Percentiles rank a stretch among this genome's conserved stretches.
phyloP scores from a whole-genome alignment of 2,113 vertebrate genomes.

The Megaptera novaeangliae region DNA sequence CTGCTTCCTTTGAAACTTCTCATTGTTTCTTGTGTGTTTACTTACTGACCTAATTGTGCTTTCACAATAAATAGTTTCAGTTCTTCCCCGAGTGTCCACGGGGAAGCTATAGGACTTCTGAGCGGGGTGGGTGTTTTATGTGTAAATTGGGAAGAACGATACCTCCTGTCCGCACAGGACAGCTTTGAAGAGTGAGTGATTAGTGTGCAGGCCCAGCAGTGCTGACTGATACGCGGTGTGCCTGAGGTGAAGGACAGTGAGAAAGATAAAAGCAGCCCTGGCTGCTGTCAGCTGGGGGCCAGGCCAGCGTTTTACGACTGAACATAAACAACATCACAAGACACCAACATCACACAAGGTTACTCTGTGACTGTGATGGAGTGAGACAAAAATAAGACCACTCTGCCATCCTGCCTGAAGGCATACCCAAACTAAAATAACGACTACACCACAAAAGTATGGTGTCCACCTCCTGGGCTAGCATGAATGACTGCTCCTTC shows the following conservation, averaged over 20 bases:
- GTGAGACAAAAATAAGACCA: neutral
- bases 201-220: neutral
- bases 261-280: neutral
- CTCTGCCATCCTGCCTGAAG: neutral
- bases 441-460: fast-evolving
- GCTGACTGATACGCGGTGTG: neutral
- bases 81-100: neutral
- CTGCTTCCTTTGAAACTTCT: neutral
- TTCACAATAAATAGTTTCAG: neutral
- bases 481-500: neutral
- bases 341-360: neutral
- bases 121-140: neutral
- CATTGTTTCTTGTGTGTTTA: neutral
- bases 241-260: neutral
- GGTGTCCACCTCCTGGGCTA: neutral
- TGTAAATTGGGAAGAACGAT: neutral
- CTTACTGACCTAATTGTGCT: neutral
- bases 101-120: neutral
- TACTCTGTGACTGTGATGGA: neutral
- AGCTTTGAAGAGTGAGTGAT: neutral
- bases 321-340: neutral
- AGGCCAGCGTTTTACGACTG: neutral
- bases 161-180: fast-evolving
- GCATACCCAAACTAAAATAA: neutral
- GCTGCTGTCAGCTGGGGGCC: neutral